Evolutionary conservation across 2,113 vertebrate genomes (phyloP), one percentile per base, ranked within the genome.

Genomic region (Notothenia rossii): DNA sequence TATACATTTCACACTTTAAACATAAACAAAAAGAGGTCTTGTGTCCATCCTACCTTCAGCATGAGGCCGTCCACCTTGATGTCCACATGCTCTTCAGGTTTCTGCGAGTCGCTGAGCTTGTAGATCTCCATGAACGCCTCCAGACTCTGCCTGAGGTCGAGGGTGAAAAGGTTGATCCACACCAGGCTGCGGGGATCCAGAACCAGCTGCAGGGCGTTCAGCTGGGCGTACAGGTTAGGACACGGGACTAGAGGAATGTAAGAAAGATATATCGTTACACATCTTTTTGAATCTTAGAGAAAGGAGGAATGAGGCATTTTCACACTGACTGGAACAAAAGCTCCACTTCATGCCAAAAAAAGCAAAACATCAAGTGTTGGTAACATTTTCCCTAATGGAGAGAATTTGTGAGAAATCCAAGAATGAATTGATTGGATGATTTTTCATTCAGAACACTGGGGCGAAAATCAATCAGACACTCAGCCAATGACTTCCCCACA

Each of bases 41-140:
- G 1, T 36, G 10, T 15, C 5, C 20, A 43, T 10, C 67, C 0
- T 94, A 99, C 98, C 97, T 99, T 99, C 40, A 99, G 92, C 98
- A 99, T 99, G 72, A 99, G 96, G 75, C 98, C 98, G 71, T 99
- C 98, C 65, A 99, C 81, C 89, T 96, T 96, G 86, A 99, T 84
- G 92, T 99, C 98, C 29, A 99, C 96, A 67, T 99, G 98, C 81
- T 99, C 98, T 15, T 99, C 98, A 0, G 97, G 96, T 81, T 98
- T 97, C 92, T 97, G 96, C 3, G 94, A 96, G 92, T 98, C 97
- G 71, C 94, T 96, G 92, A 99, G 96, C 90, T 98, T 99, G 93
- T 99, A 99, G 89, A 99, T 96, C 88, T 97, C 94, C 97, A 99
- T 98, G 90, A 99, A 99, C 79, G 99, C 98, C 93, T 94, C 97